phyloP scores from a whole-genome alignment of 2,888 invertebrate genomes.

The Noctua janthina region DNA sequence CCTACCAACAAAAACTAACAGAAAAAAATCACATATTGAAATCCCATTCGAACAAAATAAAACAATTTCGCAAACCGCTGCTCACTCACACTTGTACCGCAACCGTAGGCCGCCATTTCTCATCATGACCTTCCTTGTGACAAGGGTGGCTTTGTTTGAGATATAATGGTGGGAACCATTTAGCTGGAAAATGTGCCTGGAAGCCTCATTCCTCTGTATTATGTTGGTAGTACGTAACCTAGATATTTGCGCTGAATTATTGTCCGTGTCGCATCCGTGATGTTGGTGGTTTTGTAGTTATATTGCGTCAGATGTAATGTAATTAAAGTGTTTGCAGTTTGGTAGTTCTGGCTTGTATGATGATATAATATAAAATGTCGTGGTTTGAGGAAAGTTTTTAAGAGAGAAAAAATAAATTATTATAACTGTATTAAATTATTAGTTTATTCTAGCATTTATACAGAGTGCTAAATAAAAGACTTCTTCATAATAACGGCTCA shows the following conservation, averaged over 20 bases:
- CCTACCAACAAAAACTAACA: neutral
- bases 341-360: neutral
- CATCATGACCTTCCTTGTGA: constrained; percentile 84
- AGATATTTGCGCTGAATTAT: constrained; percentile 62
- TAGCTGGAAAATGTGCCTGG: constrained; percentile 81
- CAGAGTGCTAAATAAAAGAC: neutral
- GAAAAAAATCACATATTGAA: neutral
- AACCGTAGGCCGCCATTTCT: constrained; percentile 78
- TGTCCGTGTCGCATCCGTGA: constrained; percentile 50
- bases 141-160: constrained; percentile 84
- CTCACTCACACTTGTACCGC: constrained; percentile 59
- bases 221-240: constrained; percentile 61
- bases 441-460: neutral
- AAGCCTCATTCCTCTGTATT: constrained; percentile 71
- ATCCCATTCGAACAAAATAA: neutral
- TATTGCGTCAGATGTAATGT: constrained; percentile 8
- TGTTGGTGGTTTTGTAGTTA: constrained; percentile 29
- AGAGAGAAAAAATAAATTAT: too few relatives aligned
- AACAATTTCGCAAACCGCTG: constrained; percentile 13
- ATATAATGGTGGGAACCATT: constrained; percentile 84
- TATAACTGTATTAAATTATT: neutral
- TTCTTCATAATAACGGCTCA: neutral
- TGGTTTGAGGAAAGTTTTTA: neutral
- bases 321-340: constrained; percentile 11
- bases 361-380: neutral